Percentiles rank a stretch among this genome's conserved stretches.
phyloP scores from a whole-genome alignment of 64 coral and sea anemone species.

The Trachythela sp. region DNA sequence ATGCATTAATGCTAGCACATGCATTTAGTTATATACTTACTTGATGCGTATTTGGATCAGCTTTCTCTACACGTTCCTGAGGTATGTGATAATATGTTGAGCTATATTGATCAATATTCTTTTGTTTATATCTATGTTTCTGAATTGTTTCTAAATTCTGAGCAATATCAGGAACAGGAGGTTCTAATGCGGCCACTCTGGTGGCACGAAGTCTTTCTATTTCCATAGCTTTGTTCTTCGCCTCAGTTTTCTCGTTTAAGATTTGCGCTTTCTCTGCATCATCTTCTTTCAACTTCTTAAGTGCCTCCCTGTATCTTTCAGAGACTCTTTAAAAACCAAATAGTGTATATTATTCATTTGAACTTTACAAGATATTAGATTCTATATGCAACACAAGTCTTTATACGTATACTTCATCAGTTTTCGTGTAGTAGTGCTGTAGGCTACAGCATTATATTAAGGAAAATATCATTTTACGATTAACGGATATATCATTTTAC shows the following conservation, averaged over 20 bases:
- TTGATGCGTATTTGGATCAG: neutral
- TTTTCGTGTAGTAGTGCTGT: no score
- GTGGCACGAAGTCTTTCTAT: neutral
- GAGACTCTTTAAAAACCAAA: neutral
- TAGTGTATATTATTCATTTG: neutral
- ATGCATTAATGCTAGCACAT: no score
- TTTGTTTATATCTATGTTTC: constrained; percentile 1
- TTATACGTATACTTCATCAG: no score
- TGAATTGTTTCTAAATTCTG: neutral
- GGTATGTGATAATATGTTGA: constrained; percentile 3
- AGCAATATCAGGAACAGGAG: constrained; percentile 20
- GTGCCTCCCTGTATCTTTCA: neutral
- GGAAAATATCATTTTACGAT: no score
- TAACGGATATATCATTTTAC: no score
- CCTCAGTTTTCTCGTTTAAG: neutral
- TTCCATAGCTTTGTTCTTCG: neutral
- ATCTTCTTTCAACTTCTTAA: neutral
- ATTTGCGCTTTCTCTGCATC: neutral
- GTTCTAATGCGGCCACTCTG: neutral
- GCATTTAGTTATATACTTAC: no score
- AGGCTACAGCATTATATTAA: no score
- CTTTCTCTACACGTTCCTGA: neutral
- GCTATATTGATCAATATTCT: neutral
- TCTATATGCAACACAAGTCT: no score
- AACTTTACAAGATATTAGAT: no score